Evolutionary conservation across 1,140 invertebrate species (phyloP).

Genomic region (Bombus picipes): DNA sequence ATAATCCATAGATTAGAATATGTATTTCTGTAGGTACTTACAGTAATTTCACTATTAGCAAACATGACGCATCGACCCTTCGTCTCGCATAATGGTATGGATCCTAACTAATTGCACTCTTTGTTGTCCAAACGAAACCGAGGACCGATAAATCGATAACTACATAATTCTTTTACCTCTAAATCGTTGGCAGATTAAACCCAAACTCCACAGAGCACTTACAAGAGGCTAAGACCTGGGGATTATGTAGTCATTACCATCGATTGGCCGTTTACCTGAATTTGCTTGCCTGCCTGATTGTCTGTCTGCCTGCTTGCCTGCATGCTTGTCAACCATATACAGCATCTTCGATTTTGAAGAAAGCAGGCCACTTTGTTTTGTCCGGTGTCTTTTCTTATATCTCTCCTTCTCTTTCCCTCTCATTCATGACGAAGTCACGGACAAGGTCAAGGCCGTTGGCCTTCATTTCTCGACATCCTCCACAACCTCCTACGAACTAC

Average conservation of each 20-base stretch:
- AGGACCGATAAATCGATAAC: background rate
- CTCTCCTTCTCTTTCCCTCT: slow-evolving; percentile 50
- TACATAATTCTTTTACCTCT: background rate
- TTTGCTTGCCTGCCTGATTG: background rate
- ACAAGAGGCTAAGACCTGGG: too few relatives aligned
- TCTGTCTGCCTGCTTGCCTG: background rate
- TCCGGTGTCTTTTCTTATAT: slow-evolving; percentile 67
- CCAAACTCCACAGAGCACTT: background rate
- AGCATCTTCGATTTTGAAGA: slow-evolving; percentile 23
- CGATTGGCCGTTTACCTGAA: slow-evolving; percentile 45
- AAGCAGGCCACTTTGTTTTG: slow-evolving; percentile 69
- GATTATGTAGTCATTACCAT: slow-evolving; percentile 29
- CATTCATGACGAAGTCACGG: slow-evolving; percentile 58
- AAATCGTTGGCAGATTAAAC: background rate
- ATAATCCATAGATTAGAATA: background rate
- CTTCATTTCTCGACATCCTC: slow-evolving; percentile 66
- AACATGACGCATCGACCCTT: background rate
- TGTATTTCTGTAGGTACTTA: background rate
- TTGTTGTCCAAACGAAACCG: background rate
- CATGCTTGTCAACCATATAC: background rate
- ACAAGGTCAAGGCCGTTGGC: slow-evolving; percentile 79
- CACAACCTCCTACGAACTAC: slow-evolving; percentile 44
- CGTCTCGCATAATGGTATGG: background rate
- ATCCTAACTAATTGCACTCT: background rate
- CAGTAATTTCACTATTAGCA: background rate